These are phyloP conservation scores for Luperina testacea DNA, from an alignment of 2,888 invertebrate genomes.

Conservation along the genomic window DNA sequence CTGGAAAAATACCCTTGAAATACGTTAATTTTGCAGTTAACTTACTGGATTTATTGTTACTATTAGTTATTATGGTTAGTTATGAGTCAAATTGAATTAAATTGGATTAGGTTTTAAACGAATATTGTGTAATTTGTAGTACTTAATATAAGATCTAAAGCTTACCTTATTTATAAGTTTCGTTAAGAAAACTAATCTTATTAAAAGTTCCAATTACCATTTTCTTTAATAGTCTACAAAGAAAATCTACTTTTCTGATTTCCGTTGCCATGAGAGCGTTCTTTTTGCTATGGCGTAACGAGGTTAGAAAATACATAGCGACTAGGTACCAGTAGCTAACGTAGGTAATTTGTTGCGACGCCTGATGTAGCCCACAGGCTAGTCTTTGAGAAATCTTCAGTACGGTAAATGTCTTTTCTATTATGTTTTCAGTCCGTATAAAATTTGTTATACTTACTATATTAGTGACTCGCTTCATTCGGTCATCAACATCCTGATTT, in stretches of 20 bases:
- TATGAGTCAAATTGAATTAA: slow-evolving; percentile 6
- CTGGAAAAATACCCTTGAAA: slow-evolving; percentile 21
- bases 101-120: not conserved
- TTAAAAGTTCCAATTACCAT: not conserved
- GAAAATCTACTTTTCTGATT: slow-evolving; percentile 4
- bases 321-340: not conserved
- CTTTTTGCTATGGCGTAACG: slow-evolving; percentile 8
- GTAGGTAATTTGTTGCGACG: slow-evolving; percentile 28
- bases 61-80: slow-evolving; percentile 26
- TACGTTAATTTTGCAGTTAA: slow-evolving; percentile 29
- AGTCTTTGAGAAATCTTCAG: slow-evolving; percentile 3
- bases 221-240: slow-evolving; percentile 8
- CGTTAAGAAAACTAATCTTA: not conserved
- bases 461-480: not conserved
- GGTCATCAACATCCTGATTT: not conserved
- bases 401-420: not conserved
- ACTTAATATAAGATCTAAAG: no score
- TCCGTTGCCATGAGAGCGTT: slow-evolving; percentile 5
- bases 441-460: not conserved
- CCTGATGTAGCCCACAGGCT: not conserved
- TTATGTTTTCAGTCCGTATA: not conserved
- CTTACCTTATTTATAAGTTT: not conserved
- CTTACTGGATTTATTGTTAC: slow-evolving; percentile 6
- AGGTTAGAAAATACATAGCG: slow-evolving; percentile 22
- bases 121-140: not conserved